Conservation (phyloP, 2,888 invertebrate genomes). For the Oxytorus armatus region DNA sequence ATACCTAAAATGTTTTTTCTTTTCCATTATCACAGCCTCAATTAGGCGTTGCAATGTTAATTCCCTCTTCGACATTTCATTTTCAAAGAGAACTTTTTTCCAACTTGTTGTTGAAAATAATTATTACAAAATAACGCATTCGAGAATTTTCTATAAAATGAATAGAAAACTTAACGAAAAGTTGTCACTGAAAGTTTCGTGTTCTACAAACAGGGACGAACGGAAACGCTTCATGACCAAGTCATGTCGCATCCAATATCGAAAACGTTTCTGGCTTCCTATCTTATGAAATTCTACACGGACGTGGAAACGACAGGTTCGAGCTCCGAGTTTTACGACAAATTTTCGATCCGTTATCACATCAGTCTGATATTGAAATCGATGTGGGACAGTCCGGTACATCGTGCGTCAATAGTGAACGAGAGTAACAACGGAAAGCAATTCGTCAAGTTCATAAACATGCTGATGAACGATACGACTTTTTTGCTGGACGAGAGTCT, state of each 20-base stretch:
- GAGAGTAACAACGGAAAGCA: slow-evolving; percentile 96
- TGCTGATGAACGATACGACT: slow-evolving; percentile 99
- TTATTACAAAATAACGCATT: too few relatives aligned
- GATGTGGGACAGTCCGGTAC: slow-evolving; percentile 97
- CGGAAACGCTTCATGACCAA: slow-evolving; percentile 88
- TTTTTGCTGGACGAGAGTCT: slow-evolving; percentile 98
- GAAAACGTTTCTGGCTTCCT: slow-evolving; percentile 92
- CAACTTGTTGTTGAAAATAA: too few relatives aligned
- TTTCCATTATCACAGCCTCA: too few relatives aligned
- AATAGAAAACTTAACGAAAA: not conserved
- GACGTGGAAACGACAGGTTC: slow-evolving; percentile 99
- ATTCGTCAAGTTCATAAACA: slow-evolving; percentile 98
- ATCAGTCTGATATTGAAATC: slow-evolving; percentile 98
- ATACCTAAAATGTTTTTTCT: not conserved
- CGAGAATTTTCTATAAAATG: not conserved
- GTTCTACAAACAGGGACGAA: slow-evolving; percentile 80
- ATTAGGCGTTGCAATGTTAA: too few relatives aligned
- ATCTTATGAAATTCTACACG: slow-evolving; percentile 99
- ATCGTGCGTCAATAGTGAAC: slow-evolving; percentile 93
- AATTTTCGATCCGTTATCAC: slow-evolving; percentile 99
- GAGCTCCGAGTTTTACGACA: slow-evolving; percentile 99
- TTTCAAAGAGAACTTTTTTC: too few relatives aligned
- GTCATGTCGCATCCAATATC: slow-evolving; percentile 96
- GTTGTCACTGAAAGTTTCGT: too few relatives aligned
- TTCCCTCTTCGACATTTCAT: too few relatives aligned